Evolutionary conservation across 92 coral and sea anemone genomes (phyloP), one percentile per base, ranked within the genome.

Genomic region (Muricea muricata): DNA sequence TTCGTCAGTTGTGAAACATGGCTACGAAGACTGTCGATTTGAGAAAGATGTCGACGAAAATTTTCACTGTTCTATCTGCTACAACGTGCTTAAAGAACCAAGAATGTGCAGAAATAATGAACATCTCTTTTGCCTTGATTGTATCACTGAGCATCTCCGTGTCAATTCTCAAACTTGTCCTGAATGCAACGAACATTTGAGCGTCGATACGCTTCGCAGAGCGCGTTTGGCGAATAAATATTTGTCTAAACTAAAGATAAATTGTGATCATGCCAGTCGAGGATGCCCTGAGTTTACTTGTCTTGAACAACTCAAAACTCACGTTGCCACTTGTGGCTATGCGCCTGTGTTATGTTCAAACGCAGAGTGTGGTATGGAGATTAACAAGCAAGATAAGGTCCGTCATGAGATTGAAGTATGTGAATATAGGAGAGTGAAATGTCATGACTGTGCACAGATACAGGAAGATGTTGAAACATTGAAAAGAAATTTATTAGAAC

Each of bases 21-120:
- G 60, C 60, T 52, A 52, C 60, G 60, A 52, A 18, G 60, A 52
- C 60, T 18, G 23, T 20, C 23, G 60, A 7, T 52, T 52, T 52
- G 60, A 52, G 60, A 52, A 52, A 52, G 60, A 52, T 52, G 46
- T 41, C 31, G 28, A 20, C 18, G 76, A 70, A 37, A 21, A 47
- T 70, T 70, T 41, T 70, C 50, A 70, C 29, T 70, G 47, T 70
- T 37, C 52, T 23, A 34, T 52, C 60, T 52, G 60, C 20, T 52
- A 18, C 60, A 52, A 52, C 7, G 60, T 52, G 4, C 60, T 52
- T 25, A 52, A 52, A 18, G 60, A 52, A 52, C 60, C 60, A 52
- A 52, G 60, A 25, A 18, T 18, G 23, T 52, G 60, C 18, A 52
- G 60, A 52, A 52, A 52, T 52, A 52, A 52, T 17, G 60, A 52